These are phyloP conservation scores for Eilema griseolum DNA, from an alignment of 2,888 invertebrate genomes.

Conservation along the genomic window DNA sequence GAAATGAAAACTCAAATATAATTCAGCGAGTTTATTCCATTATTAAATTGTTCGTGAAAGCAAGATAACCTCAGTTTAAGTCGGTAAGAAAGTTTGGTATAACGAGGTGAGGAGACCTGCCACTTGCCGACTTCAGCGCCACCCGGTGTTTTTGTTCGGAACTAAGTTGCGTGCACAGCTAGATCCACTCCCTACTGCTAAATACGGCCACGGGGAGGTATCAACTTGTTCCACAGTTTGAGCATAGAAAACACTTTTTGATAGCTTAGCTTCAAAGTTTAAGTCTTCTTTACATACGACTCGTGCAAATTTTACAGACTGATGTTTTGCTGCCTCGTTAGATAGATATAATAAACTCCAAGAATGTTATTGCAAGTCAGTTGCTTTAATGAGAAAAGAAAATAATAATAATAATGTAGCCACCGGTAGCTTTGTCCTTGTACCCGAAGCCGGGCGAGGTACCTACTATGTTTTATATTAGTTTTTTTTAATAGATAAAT, in stretches of 20 bases:
- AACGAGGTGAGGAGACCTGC: slow-evolving; percentile 61
- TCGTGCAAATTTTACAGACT: not conserved
- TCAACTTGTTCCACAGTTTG: slow-evolving; percentile 17
- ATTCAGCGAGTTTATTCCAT: slow-evolving; percentile 77
- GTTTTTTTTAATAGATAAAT: too few relatives aligned
- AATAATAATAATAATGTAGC: too few relatives aligned
- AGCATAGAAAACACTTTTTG: slow-evolving; percentile 17
- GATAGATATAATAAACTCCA: not conserved
- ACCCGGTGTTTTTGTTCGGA: slow-evolving; percentile 53
- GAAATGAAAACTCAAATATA: slow-evolving; percentile 73
- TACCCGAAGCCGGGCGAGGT: too few relatives aligned
- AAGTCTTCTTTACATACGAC: slow-evolving; percentile 2
- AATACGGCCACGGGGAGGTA: slow-evolving; percentile 17
- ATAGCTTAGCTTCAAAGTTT: slow-evolving; percentile 1
- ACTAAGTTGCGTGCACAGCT: slow-evolving; percentile 49
- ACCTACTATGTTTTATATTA: too few relatives aligned
- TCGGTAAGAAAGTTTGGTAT: slow-evolving; percentile 58
- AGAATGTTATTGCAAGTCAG: not conserved
- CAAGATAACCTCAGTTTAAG: slow-evolving; percentile 73
- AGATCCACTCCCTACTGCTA: not conserved
- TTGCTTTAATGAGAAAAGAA: not conserved
- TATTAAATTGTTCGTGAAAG: slow-evolving; percentile 84
- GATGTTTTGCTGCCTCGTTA: not conserved
- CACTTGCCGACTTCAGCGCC: slow-evolving; percentile 48
- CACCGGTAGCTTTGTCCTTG: too few relatives aligned